Base-by-base conservation (phyloP, 2,113 vertebrate species). In the Craseonycteris thonglongyai region DNA sequence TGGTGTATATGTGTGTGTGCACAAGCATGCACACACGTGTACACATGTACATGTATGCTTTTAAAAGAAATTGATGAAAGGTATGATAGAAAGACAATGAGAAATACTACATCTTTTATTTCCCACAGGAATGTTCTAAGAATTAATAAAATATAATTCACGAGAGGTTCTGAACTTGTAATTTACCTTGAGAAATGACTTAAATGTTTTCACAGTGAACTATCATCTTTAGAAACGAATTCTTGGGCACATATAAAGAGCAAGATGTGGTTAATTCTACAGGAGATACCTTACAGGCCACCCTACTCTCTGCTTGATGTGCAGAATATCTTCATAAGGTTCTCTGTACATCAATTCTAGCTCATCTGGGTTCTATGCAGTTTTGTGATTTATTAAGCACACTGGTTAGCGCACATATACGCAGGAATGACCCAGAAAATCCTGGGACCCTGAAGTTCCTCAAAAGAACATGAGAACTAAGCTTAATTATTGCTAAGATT, bases 301-400 rank as follows among this genome's bases (percentile, higher is more conserved):
- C 76, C 49, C 35, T 40, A 54, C 22, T 58, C 71, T 88, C 61
- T 58, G n/a, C 38, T 66, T 71, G 35, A 15, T 26, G 40, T 75
- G 26, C 7, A 47, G 80, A 63, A 42, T 14, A 38, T 71, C 42
- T 93, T 92, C 51, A 59, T 40, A 21, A 33, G 24, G 68, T 82
- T 38, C 58, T 92, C 45, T 65, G 30, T 38, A 54, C 22, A 40
- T 56, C 18, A 68, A 1, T 76, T 12, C 54, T 22, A 56, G 45
- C 49, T 93, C 79, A 51, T 61, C 0, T 6, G 33, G 33, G 58
- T 51, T 65, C 79, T 93, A 30, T 11, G 18, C 15, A 30, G 72
- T 69, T 96, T 91, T 96, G 93, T 96, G 87, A 96, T 49, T 97
- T 96, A 97, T 97, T 93, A 93, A 95, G 94, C 80, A 84, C 47